Evolutionary conservation across 2,113 vertebrate genomes (phyloP).

Genomic region (Acanthochromis polyacanthus): DNA sequence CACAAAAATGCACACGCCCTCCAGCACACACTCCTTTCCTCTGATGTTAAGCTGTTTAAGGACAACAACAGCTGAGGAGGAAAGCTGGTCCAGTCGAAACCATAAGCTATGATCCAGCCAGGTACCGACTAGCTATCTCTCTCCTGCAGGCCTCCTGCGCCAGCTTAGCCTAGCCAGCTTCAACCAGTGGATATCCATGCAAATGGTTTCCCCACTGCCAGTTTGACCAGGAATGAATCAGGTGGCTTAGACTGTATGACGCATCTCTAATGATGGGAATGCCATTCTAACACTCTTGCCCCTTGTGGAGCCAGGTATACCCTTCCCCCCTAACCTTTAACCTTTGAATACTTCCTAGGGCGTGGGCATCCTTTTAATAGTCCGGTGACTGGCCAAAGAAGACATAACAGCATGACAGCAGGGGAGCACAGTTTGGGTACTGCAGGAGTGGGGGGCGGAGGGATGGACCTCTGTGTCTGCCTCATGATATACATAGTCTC

Average conservation of each 20-base stretch:
- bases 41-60: slow-evolving; percentile 65
- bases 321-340: slow-evolving; percentile 67
- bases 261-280: slow-evolving; percentile 56
- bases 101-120: slow-evolving; percentile 56
- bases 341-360: slow-evolving; percentile 65
- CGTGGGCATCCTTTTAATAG: slow-evolving; percentile 77
- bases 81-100: slow-evolving; percentile 56
- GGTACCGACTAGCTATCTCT: slow-evolving; percentile 60
- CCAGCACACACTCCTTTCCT: slow-evolving; percentile 10
- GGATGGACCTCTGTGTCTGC: slow-evolving; percentile 58
- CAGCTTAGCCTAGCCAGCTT: slow-evolving; percentile 52
- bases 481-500: slow-evolving; percentile 75
- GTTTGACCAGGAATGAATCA: slow-evolving; percentile 60
- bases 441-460: slow-evolving; percentile 23
- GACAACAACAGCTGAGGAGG: slow-evolving; percentile 72
- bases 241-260: slow-evolving; percentile 52
- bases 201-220: slow-evolving; percentile 70
- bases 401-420: slow-evolving; percentile 72
- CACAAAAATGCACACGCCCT: background rate
- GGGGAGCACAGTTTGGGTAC: slow-evolving; percentile 38
- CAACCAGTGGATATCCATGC: slow-evolving; percentile 51
- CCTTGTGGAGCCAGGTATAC: slow-evolving; percentile 71
- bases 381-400: slow-evolving; percentile 67
- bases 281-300: slow-evolving; percentile 51
- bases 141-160: slow-evolving; percentile 50